Conservation (phyloP, 2,888 invertebrate species). For the Acleris emargana region DNA sequence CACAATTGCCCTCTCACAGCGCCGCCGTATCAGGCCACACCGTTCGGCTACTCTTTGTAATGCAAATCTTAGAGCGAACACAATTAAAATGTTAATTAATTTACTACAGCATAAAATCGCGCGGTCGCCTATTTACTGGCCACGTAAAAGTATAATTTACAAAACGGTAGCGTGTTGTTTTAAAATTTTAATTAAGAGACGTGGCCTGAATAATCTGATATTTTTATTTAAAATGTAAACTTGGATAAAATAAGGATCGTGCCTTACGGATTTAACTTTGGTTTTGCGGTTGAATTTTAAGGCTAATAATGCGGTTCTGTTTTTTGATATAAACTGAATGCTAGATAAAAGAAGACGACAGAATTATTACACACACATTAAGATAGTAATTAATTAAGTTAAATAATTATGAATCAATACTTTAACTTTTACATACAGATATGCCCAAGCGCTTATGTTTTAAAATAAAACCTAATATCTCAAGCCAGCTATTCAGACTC, state of each 20-base stretch:
- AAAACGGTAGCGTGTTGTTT: slow-evolving; percentile 33
- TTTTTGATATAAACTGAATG: no score
- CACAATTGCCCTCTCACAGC: background rate
- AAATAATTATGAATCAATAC: no score
- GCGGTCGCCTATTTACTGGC: slow-evolving; percentile 49
- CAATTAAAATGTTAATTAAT: slow-evolving; percentile 79
- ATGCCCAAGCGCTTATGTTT: no score
- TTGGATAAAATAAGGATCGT: slow-evolving; percentile 22
- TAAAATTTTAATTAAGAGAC: slow-evolving; percentile 37
- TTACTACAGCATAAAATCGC: slow-evolving; percentile 57
- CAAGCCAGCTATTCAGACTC: no score
- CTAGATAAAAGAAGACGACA: no score
- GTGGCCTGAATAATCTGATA: slow-evolving; percentile 34
- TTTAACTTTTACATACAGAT: no score
- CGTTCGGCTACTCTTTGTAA: slow-evolving; percentile 62
- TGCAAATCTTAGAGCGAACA: slow-evolving; percentile 71
- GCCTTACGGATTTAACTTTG: slow-evolving; percentile 17
- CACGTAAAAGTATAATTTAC: slow-evolving; percentile 41
- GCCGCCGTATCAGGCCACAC: slow-evolving; percentile 11
- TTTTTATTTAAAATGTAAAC: slow-evolving; percentile 25
- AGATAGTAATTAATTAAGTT: no score
- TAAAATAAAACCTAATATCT: no score
- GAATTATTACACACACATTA: no score
- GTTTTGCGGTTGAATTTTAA: slow-evolving; percentile 1
- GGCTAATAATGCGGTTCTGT: no score